Conservation (phyloP, 2,888 invertebrate genomes). For the Cyaniris semiargus region DNA sequence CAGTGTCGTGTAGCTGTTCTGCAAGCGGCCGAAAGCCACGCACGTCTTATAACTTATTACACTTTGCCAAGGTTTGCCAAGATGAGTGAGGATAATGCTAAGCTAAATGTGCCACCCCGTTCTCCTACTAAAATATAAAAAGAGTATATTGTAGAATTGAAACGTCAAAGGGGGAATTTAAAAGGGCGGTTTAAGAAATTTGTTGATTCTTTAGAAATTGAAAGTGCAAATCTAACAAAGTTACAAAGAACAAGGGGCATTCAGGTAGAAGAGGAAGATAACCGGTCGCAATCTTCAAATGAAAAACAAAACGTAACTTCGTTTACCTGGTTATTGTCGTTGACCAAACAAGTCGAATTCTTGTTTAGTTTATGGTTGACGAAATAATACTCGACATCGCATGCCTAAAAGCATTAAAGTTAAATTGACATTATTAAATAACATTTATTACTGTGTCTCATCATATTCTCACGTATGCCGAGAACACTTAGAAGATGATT, state of each 20-base stretch:
- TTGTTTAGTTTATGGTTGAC: conserved; percentile 24
- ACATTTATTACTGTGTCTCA: conserved; percentile 17
- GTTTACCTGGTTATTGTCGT: too few relatives aligned
- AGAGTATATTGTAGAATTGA: background rate
- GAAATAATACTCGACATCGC: conserved; percentile 20
- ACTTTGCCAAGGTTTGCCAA: too few relatives aligned
- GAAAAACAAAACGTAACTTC: too few relatives aligned
- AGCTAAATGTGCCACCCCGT: background rate
- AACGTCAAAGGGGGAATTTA: background rate
- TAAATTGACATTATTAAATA: conserved; percentile 10
- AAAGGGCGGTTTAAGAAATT: background rate
- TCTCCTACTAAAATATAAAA: background rate
- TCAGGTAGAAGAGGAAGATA: background rate
- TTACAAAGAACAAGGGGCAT: too few relatives aligned
- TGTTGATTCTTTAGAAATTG: too few relatives aligned
- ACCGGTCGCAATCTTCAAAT: too few relatives aligned
- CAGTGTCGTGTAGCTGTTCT: too few relatives aligned
- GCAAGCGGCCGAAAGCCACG: too few relatives aligned
- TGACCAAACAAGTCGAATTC: conserved; percentile 23
- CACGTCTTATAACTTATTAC: too few relatives aligned
- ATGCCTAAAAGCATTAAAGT: conserved; percentile 24
- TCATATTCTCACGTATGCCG: conserved; percentile 13
- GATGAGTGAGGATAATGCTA: too few relatives aligned
- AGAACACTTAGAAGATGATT: conserved; percentile 18
- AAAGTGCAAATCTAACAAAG: too few relatives aligned